These are phyloP conservation scores for Cacatua alba DNA, from an alignment of 2,113 vertebrate species.

Conservation along the genomic window DNA sequence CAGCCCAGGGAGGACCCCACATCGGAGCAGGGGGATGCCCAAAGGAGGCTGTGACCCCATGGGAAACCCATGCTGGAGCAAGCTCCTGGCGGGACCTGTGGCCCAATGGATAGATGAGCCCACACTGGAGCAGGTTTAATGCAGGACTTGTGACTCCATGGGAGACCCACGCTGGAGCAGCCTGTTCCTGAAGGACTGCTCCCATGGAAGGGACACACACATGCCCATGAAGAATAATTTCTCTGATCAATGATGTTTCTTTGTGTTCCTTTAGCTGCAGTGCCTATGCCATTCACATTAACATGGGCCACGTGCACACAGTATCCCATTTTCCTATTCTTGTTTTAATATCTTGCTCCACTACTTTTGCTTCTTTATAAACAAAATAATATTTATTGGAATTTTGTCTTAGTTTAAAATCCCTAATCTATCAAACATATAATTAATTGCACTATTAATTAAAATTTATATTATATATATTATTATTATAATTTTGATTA, in stretches of 20 bases:
- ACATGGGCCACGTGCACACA: accelerated
- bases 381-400: neutral
- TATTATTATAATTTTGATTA: too few relatives aligned
- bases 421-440: too few relatives aligned
- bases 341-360: neutral
- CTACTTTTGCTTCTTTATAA: neutral
- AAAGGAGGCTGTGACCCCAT: neutral
- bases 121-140: neutral
- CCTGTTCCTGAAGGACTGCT: neutral
- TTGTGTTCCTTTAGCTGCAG: neutral
- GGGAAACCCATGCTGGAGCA: neutral
- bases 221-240: neutral
- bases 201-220: neutral
- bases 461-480: too few relatives aligned
- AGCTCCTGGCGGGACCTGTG: neutral
- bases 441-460: too few relatives aligned
- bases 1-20: neutral
- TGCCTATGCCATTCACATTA: neutral
- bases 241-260: neutral
- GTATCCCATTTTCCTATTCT: neutral
- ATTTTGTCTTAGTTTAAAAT: too few relatives aligned
- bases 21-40: neutral
- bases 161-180: neutral
- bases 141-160: neutral
- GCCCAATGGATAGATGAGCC: neutral